Percentiles rank a stretch among this genome's conserved stretches.
phyloP scores from a whole-genome alignment of 64 coral and sea anemone genomes.

The Actinia tenebrosa region DNA sequence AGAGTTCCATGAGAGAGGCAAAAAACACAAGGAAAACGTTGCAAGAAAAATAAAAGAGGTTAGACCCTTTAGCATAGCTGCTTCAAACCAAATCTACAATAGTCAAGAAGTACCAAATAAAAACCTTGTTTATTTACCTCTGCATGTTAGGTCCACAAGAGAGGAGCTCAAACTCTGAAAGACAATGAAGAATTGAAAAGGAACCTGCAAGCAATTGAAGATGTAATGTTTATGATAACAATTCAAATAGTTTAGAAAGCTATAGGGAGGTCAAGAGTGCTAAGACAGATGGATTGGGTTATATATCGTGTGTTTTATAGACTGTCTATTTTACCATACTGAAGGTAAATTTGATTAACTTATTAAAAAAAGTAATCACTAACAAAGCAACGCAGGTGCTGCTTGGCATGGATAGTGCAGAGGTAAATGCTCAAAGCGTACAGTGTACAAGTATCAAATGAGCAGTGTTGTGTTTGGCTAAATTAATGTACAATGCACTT shows the following conservation, averaged over 20 bases:
- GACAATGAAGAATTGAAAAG: conserved; percentile 60
- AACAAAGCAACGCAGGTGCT: too few species aligned
- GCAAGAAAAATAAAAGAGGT: conserved; percentile 81
- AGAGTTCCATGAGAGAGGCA: conserved; percentile 90
- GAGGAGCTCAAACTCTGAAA: conserved; percentile 50
- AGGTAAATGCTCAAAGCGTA: too few species aligned
- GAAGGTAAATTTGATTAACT: too few species aligned
- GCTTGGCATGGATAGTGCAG: too few species aligned
- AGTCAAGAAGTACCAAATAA: not conserved
- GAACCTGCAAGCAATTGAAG: conserved; percentile 82
- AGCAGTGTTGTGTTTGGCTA: too few species aligned
- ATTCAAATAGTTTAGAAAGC: not conserved
- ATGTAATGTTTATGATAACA: conserved; percentile 18
- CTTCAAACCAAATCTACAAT: not conserved
- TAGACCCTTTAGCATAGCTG: not conserved
- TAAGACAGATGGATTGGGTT: too few species aligned
- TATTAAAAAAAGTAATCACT: too few species aligned
- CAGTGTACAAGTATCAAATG: too few species aligned
- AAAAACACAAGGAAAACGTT: conserved; percentile 90
- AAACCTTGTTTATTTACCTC: not conserved
- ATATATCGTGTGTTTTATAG: too few species aligned
- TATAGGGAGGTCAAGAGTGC: not conserved
- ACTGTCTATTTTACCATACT: too few species aligned
- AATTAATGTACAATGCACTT: too few species aligned
- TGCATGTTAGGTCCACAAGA: conserved; percentile 65